Conservation (phyloP, 2,113 vertebrate genomes). For the Syrrhaptes paradoxus region DNA sequence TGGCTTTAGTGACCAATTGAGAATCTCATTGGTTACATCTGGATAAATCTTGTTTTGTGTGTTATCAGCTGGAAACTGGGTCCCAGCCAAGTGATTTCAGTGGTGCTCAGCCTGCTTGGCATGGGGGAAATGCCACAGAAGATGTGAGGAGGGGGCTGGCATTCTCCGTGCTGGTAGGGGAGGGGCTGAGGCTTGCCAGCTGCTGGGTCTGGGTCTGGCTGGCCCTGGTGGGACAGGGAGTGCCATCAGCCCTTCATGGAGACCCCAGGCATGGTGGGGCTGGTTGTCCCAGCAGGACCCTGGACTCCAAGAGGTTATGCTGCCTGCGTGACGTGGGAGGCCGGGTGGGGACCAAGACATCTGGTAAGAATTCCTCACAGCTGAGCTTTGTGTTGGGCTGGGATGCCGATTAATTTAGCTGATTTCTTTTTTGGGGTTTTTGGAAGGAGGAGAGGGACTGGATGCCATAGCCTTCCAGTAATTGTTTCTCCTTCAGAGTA, state of each 20-base stretch:
- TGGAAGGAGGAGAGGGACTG: conserved; percentile 16
- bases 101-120: not conserved
- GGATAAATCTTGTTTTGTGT: accelerated
- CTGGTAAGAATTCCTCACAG: conserved; percentile 73
- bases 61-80: not conserved
- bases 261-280: accelerated
- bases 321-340: conserved; percentile 59
- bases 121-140: accelerated
- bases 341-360: conserved; percentile 67
- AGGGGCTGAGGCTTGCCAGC: not conserved
- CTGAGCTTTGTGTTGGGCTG: conserved; percentile 74
- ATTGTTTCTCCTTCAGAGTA: conserved; percentile 41
- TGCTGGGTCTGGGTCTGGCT: not conserved
- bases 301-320: conserved; percentile 12
- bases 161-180: accelerated
- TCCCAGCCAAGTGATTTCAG: not conserved
- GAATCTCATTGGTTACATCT: not conserved
- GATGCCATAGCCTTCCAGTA: conserved; percentile 53
- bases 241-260: not conserved
- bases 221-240: not conserved
- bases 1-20: not conserved
- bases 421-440: conserved; percentile 67
- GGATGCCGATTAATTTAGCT: conserved; percentile 69
- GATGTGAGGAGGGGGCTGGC: not conserved
- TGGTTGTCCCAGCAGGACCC: accelerated